Conservation (phyloP, 2,888 invertebrate species). For the Atrina japonica region DNA sequence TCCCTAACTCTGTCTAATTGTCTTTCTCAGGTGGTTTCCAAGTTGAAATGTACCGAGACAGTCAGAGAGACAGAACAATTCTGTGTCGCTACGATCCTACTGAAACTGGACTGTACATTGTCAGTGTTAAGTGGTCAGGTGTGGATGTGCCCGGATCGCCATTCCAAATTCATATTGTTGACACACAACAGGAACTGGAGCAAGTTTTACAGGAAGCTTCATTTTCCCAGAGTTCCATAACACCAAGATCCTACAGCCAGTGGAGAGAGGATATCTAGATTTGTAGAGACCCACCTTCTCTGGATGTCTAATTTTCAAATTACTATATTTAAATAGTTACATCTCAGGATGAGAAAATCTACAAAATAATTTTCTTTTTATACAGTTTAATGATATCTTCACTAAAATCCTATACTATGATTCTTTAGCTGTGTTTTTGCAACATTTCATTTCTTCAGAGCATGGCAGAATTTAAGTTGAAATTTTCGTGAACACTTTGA, state of each 20-base stretch:
- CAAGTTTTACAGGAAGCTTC: constrained; percentile 64
- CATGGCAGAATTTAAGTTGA: too few relatives aligned
- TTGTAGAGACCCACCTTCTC: too few relatives aligned
- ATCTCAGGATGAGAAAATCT: too few relatives aligned
- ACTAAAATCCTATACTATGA: too few relatives aligned
- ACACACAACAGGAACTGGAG: constrained; percentile 96
- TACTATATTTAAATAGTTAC: too few relatives aligned
- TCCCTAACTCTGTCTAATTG: too few relatives aligned
- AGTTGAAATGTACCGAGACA: constrained; percentile 99
- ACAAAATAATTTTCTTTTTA: too few relatives aligned
- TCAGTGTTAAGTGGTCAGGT: constrained; percentile 98
- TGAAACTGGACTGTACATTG: constrained; percentile 98
- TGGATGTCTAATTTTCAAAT: too few relatives aligned
- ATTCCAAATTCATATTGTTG: constrained; percentile 99
- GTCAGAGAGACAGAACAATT: constrained; percentile 98
- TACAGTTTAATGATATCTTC: too few relatives aligned
- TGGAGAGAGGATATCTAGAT: constrained; percentile 47
- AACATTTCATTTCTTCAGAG: too few relatives aligned
- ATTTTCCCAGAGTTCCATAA: constrained; percentile 37
- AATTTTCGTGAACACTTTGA: too few relatives aligned
- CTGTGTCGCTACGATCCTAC: constrained; percentile 99
- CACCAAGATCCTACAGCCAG: constrained; percentile 37
- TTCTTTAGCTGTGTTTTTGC: too few relatives aligned
- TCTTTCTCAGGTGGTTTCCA: constrained; percentile 98
- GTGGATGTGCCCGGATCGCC: constrained; percentile 99